phyloP scores from a whole-genome alignment of 2,797 vertebrate genomes.

The Microhierax caerulescens region DNA sequence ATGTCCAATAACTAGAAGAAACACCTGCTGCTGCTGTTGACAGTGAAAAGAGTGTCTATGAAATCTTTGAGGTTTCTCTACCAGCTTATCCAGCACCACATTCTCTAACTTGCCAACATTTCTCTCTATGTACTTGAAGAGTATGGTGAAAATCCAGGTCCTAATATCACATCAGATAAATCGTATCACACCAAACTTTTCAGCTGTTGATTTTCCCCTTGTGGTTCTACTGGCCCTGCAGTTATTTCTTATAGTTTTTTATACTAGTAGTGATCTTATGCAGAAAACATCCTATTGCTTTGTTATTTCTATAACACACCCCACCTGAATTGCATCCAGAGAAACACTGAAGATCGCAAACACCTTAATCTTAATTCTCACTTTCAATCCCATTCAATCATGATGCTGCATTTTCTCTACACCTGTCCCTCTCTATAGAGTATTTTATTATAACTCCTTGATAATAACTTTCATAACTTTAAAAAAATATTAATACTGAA shows the following conservation, averaged over 20 bases:
- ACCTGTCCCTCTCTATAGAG: not conserved
- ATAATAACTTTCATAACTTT: not conserved
- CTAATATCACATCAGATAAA: not conserved
- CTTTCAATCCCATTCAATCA: not conserved
- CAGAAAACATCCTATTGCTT: not conserved
- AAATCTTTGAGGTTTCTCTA: not conserved
- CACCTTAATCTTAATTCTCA: not conserved
- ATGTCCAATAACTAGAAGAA: not conserved
- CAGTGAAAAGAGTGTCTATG: not conserved
- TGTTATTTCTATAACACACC: not conserved
- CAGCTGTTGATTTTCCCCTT: not conserved
- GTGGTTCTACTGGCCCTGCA: not conserved
- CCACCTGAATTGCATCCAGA: not conserved
- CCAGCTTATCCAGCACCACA: not conserved
- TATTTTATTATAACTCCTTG: not conserved
- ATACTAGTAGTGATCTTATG: not conserved
- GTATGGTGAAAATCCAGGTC: not conserved
- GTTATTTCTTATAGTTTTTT: not conserved
- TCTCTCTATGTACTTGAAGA: not conserved
- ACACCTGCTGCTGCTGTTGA: not conserved
- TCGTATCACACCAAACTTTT: not conserved
- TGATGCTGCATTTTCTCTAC: not conserved
- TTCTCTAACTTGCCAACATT: not conserved
- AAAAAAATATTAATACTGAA: not conserved
- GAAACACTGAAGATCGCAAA: not conserved